phyloP scores from a whole-genome alignment of 2,113 vertebrate species.

The Odobenus rosmarus region DNA sequence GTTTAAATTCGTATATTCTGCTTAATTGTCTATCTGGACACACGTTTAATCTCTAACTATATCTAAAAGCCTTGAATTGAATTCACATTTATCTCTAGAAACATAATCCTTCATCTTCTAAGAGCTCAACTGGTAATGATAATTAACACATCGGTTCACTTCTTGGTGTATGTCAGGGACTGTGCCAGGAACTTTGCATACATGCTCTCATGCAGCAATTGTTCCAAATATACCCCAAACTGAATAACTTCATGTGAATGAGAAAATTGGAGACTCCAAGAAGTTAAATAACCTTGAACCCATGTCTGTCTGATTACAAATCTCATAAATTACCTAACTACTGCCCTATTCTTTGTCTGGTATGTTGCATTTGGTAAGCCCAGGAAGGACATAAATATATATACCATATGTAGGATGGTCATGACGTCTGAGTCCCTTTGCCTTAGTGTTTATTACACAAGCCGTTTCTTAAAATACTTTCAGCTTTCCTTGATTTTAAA shows the following conservation, averaged over 20 bases:
- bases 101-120: background rate
- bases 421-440: background rate
- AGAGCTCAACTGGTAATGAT: background rate
- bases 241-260: background rate
- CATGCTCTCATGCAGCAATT: background rate
- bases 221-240: background rate
- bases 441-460: too few species aligned
- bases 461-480: too few species aligned
- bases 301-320: background rate
- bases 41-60: background rate
- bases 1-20: background rate
- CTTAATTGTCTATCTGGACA: background rate
- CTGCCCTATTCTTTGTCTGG: background rate
- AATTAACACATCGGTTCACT: background rate
- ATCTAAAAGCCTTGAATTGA: background rate
- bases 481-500: too few species aligned
- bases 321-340: background rate
- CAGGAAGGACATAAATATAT: background rate
- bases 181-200: background rate
- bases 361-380: background rate
- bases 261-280: background rate
- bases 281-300: background rate
- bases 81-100: background rate
- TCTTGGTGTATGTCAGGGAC: background rate
- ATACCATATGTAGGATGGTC: background rate